A percentile compares a stretch with the other conserved stretches of the same genome.
Evolutionary conservation across 2,888 invertebrate genomes (phyloP).

Genomic region (Blastobasis adustella): DNA sequence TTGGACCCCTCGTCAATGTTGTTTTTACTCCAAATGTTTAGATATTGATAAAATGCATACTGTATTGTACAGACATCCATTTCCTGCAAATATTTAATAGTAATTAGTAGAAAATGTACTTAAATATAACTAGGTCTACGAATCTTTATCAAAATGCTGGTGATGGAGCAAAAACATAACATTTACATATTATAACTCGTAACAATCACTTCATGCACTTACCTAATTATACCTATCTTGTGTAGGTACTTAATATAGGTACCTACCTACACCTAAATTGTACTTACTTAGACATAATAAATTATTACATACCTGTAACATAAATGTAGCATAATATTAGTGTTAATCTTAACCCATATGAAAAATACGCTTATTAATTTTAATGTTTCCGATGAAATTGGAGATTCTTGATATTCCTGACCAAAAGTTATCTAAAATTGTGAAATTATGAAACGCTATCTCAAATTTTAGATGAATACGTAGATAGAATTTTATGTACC

Average conservation of each 20-base stretch:
- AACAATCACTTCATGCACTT: conserved; percentile 28
- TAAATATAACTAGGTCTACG: conserved; percentile 28
- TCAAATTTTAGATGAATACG: conserved; percentile 52
- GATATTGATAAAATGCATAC: too few species aligned
- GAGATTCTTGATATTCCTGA: conserved; percentile 70
- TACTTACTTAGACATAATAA: neutral
- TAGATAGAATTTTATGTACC: conserved; percentile 34
- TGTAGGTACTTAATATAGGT: neutral
- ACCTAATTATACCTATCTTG: conserved; percentile 21
- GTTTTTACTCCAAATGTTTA: too few species aligned
- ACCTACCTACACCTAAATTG: too few species aligned
- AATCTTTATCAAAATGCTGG: conserved; percentile 47
- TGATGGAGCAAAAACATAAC: conserved; percentile 45
- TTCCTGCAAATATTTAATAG: neutral
- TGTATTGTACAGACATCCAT: too few species aligned
- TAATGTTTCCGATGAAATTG: conserved; percentile 73
- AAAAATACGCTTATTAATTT: conserved; percentile 75
- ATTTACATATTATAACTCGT: conserved; percentile 16
- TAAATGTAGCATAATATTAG: conserved; percentile 38
- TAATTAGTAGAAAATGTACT: conserved; percentile 24
- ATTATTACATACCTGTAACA: conserved; percentile 19
- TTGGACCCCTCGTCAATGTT: too few species aligned
- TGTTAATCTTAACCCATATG: conserved; percentile 60
- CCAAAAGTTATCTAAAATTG: conserved; percentile 64
- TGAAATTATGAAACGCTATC: conserved; percentile 54